These are phyloP conservation scores for Philaethria dido DNA, from an alignment of 2,888 invertebrate genomes.

Conservation along the genomic window DNA sequence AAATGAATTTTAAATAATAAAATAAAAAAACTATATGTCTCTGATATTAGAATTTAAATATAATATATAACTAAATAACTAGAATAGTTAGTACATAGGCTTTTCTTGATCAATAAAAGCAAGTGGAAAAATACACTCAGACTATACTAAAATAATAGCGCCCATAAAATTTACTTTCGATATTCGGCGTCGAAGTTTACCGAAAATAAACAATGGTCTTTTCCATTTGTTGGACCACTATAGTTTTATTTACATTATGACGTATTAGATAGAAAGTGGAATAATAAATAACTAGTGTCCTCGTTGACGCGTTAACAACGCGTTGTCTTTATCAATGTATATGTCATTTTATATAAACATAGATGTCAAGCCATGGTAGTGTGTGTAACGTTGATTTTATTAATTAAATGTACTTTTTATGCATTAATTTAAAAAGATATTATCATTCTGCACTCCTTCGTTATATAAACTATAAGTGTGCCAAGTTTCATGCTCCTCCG, in stretches of 20 bases:
- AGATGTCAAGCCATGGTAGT: no score
- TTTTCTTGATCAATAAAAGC: not conserved
- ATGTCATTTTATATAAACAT: no score
- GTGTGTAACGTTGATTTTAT: no score
- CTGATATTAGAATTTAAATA: not conserved
- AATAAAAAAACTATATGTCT: no score
- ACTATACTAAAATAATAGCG: constrained; percentile 1
- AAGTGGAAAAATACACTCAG: constrained; percentile 6
- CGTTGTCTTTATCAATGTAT: no score
- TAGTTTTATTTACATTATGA: not conserved
- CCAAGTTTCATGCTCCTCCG: no score
- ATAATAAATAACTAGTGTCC: not conserved
- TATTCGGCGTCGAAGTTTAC: not conserved
- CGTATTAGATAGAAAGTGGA: not conserved
- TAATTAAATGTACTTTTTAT: no score
- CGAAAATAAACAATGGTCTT: constrained; percentile 8
- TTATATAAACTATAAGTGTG: no score
- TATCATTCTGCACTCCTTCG: no score
- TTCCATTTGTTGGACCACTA: not conserved
- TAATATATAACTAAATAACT: not conserved
- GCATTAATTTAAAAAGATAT: no score
- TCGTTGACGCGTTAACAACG: no score
- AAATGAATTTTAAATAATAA: no score
- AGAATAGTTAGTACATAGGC: not conserved
- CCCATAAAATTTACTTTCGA: not conserved